Evolutionary conservation across 1,140 invertebrate genomes (phyloP).

Genomic region (Cherax quadricarinatus): DNA sequence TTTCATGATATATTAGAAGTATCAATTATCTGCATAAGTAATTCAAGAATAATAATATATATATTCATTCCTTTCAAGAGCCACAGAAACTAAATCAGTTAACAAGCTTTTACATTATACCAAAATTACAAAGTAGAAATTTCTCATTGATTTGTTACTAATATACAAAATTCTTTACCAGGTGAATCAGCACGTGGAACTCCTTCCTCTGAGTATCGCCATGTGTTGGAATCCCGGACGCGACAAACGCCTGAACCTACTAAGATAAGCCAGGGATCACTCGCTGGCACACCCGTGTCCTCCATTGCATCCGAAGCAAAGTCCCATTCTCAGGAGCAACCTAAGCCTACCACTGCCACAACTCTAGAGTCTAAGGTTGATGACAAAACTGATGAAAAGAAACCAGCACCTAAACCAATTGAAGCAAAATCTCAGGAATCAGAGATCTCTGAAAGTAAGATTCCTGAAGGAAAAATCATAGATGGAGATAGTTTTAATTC

Average conservation of each 20-base stretch:
- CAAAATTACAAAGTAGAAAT: not conserved
- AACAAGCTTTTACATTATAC: slow-evolving; percentile 2
- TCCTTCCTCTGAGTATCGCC: slow-evolving; percentile 72
- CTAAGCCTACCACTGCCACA: slow-evolving; percentile 65
- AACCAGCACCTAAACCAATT: slow-evolving; percentile 27
- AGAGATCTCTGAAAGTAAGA: slow-evolving; percentile 41
- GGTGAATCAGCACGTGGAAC: slow-evolving; percentile 72
- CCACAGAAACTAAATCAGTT: not conserved
- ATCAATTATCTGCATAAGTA: not conserved
- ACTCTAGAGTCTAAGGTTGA: slow-evolving; percentile 64
- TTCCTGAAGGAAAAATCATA: slow-evolving; percentile 50
- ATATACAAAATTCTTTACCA: slow-evolving; percentile 55
- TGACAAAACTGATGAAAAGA: slow-evolving; percentile 55
- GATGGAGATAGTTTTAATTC: not conserved
- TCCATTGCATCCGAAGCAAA: slow-evolving; percentile 61
- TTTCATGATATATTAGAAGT: slow-evolving; percentile 8
- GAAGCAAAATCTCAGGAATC: slow-evolving; percentile 46
- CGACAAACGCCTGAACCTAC: slow-evolving; percentile 73
- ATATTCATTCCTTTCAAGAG: not conserved
- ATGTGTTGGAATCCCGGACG: slow-evolving; percentile 69
- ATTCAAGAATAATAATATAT: not conserved
- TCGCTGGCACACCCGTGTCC: slow-evolving; percentile 71
- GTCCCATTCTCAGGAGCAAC: slow-evolving; percentile 64
- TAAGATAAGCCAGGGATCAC: slow-evolving; percentile 71
- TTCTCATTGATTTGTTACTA: not conserved